A percentile compares a stretch with the other conserved stretches of the same genome.
Evolutionary conservation across 2,113 vertebrate species (phyloP).

Genomic region (Alligator sinensis): DNA sequence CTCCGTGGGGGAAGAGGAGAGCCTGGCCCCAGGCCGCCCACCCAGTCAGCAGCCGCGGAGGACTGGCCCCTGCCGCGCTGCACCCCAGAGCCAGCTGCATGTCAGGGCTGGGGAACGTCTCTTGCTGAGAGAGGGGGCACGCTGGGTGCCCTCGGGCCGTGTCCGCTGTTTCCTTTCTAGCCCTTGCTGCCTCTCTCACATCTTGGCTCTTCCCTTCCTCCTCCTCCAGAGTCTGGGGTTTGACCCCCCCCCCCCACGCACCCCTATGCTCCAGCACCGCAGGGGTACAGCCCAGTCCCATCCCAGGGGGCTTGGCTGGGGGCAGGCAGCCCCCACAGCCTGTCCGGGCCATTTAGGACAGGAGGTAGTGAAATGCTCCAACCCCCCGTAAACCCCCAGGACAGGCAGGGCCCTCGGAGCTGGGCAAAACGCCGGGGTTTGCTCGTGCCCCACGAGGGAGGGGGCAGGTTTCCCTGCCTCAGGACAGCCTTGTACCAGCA

Average conservation of each 20-base stretch:
- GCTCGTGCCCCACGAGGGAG: too few species aligned
- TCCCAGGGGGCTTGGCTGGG: neutral
- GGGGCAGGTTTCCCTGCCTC: too few species aligned
- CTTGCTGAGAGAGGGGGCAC: neutral
- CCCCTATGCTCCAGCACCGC: too few species aligned
- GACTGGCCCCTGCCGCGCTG: neutral
- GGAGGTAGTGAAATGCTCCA: neutral
- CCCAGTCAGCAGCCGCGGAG: rapidly evolving
- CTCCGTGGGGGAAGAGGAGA: neutral
- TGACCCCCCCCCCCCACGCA: too few species aligned
- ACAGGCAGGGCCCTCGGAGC: neutral
- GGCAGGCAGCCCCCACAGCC: neutral
- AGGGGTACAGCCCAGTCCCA: neutral
- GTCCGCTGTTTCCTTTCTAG: too few species aligned
- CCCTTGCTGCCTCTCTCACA: too few species aligned
- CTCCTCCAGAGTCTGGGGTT: neutral
- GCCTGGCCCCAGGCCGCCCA: neutral
- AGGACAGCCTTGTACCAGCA: too few species aligned
- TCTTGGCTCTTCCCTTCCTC: neutral
- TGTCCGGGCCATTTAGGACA: neutral
- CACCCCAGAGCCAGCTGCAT: neutral
- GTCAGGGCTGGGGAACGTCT: neutral
- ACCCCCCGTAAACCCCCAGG: neutral
- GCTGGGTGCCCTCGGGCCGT: too few species aligned
- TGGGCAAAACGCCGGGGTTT: neutral